Evolutionary conservation across 2,797 vertebrate genomes (phyloP).

Genomic region (Crocidura indochinensis): DNA sequence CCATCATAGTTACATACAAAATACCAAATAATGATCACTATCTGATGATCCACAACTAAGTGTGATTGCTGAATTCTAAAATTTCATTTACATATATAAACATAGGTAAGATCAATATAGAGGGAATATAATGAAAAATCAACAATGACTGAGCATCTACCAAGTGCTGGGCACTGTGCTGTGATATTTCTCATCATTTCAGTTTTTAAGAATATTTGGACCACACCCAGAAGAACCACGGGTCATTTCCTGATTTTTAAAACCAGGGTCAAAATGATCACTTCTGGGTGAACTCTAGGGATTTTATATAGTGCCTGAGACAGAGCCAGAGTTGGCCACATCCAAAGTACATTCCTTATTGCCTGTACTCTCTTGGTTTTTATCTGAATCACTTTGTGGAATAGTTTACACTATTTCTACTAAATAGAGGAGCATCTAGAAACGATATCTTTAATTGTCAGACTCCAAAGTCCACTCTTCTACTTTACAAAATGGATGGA

Average conservation of each 20-base stretch:
- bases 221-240: too few species aligned
- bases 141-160: not conserved
- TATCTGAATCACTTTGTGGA: not conserved
- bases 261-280: too few species aligned
- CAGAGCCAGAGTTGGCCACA: too few species aligned
- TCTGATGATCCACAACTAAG: not conserved
- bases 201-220: not conserved
- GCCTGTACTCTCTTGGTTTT: not conserved
- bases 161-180: not conserved
- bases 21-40: not conserved
- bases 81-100: not conserved
- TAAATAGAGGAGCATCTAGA: not conserved
- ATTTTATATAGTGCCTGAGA: too few species aligned
- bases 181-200: not conserved
- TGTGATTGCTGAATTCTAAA: not conserved
- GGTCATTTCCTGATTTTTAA: too few species aligned
- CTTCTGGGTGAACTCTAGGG: too few species aligned
- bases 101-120: not conserved
- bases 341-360: too few species aligned
- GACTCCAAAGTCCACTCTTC: not conserved
- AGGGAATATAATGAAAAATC: not conserved
- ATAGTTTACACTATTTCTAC: not conserved
- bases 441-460: slow-evolving; percentile 14
- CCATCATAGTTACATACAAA: slow-evolving; percentile 16
- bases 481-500: not conserved